Conservation (phyloP, 2,113 vertebrate species). For the Fulmarus glacialis region DNA sequence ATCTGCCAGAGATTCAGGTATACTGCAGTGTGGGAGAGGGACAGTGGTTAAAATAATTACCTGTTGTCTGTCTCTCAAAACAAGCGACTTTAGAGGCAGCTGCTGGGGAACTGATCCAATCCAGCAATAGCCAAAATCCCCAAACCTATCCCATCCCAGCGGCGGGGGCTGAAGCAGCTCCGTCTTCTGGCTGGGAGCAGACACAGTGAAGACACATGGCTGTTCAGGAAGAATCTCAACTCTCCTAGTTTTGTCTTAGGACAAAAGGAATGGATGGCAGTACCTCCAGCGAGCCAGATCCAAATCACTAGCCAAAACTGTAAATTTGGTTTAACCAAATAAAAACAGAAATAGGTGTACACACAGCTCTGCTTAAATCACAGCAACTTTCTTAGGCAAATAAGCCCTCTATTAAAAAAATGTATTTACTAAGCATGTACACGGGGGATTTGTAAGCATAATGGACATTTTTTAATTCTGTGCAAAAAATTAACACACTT, state of each 20-base stretch:
- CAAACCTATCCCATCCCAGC: neutral
- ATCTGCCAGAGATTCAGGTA: neutral
- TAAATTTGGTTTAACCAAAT: neutral
- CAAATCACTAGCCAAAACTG: neutral
- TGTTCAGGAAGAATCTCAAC: neutral
- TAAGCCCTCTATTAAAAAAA: neutral
- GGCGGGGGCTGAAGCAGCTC: accelerated
- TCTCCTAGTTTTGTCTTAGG: neutral
- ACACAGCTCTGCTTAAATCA: neutral
- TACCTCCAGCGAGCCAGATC: neutral
- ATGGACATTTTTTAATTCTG: neutral
- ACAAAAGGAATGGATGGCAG: neutral
- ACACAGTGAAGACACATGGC: neutral
- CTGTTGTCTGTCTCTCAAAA: neutral
- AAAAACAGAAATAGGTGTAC: neutral
- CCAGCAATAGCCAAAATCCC: neutral
- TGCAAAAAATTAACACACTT: neutral
- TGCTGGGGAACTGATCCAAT: neutral
- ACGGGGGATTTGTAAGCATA: neutral
- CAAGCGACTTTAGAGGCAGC: neutral
- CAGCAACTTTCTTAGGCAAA: neutral
- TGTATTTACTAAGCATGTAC: neutral
- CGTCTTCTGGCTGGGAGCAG: neutral
- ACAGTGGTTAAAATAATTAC: neutral
- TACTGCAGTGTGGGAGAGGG: neutral